Evolutionary conservation across 2,113 vertebrate species (phyloP).

Genomic region (Mus pahari): DNA sequence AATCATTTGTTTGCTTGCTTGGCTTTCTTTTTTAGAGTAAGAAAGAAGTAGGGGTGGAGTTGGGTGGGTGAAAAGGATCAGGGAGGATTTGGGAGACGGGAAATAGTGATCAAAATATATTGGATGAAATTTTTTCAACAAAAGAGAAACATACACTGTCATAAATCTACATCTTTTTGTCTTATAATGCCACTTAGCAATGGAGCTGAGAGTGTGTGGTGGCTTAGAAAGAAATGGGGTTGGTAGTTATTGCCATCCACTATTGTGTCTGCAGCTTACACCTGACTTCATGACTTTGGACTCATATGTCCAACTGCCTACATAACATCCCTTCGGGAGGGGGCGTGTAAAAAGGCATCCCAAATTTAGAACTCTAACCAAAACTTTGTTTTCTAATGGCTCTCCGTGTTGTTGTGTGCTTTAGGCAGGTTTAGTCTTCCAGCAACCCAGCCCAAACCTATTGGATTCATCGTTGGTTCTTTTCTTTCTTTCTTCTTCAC

Average conservation of each 20-base stretch:
- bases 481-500: background rate
- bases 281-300: slow-evolving; percentile 13
- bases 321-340: background rate
- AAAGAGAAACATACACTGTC: background rate
- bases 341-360: background rate
- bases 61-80: background rate
- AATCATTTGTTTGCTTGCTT: background rate
- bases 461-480: background rate
- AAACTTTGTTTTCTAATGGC: background rate
- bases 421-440: slow-evolving; percentile 15
- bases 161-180: background rate
- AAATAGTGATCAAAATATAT: background rate
- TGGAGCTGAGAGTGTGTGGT: background rate
- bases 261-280: background rate
- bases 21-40: background rate
- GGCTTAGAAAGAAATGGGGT: background rate
- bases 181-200: background rate
- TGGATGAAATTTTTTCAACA: background rate
- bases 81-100: background rate
- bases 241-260: background rate
- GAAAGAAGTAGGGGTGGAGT: background rate
- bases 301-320: background rate
- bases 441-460: background rate
- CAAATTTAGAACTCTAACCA: slow-evolving; percentile 6
- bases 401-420: background rate